These are phyloP conservation scores for Agrotis segetum DNA, from an alignment of 2,888 invertebrate genomes.

Conservation along the genomic window DNA sequence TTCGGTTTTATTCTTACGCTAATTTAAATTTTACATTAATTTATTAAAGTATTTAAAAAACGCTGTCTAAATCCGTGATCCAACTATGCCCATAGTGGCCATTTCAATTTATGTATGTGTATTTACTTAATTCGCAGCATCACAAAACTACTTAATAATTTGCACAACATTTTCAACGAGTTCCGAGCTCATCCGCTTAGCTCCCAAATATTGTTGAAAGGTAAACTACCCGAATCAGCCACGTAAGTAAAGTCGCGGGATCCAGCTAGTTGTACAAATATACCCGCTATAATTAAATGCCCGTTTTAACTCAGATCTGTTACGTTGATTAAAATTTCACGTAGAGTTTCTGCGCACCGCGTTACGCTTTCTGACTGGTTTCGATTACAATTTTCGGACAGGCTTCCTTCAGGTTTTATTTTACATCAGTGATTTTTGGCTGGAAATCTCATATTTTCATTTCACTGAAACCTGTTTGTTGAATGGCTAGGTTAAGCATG, in stretches of 20 bases:
- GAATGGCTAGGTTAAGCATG: not conserved
- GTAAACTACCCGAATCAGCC: constrained; percentile 42
- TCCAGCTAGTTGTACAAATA: constrained; percentile 49
- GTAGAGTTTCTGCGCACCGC: constrained; percentile 43
- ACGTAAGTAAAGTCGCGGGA: constrained; percentile 44
- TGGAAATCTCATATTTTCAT: constrained; percentile 41
- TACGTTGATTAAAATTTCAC: constrained; percentile 72
- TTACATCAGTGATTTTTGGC: constrained; percentile 36
- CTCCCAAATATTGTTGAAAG: constrained; percentile 41
- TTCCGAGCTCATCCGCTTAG: constrained; percentile 35
- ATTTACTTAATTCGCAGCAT: not conserved
- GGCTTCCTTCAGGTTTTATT: constrained; percentile 54
- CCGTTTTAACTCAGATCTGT: constrained; percentile 64
- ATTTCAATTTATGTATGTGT: not conserved
- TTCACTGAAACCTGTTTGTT: constrained; percentile 15
- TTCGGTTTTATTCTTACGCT: too few species aligned
- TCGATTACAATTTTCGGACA: constrained; percentile 59
- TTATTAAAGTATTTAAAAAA: too few species aligned
- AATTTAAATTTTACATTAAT: too few species aligned
- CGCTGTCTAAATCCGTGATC: too few species aligned
- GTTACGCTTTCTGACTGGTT: constrained; percentile 52
- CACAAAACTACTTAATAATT: constrained; percentile 15
- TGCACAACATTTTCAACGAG: constrained; percentile 13
- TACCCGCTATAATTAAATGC: constrained; percentile 60
- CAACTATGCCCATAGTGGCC: too few species aligned